These are phyloP conservation scores for Octopus bimaculoides DNA, from an alignment of 1,140 invertebrate genomes.

Conservation along the genomic window DNA sequence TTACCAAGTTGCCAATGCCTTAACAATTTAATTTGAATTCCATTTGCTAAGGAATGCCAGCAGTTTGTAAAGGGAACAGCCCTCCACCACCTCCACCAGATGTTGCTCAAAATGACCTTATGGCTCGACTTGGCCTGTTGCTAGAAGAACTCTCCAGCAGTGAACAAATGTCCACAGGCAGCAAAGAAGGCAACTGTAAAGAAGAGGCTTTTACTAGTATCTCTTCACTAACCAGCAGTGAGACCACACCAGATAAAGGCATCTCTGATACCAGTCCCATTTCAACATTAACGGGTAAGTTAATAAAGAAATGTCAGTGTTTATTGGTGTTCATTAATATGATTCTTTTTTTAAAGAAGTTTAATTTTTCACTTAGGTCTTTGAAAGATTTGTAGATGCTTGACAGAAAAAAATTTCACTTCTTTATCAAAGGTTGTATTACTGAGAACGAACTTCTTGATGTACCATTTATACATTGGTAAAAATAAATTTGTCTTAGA, in stretches of 20 bases:
- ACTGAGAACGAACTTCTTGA: no score
- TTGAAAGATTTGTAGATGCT: no score
- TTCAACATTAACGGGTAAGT: constrained; percentile 78
- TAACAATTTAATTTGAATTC: no score
- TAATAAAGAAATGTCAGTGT: constrained; percentile 28
- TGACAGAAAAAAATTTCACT: no score
- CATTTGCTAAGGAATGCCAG: not conserved
- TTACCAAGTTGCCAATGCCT: no score
- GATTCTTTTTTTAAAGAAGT: no score
- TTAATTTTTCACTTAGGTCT: no score
- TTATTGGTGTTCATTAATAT: no score
- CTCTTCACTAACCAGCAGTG: constrained; percentile 73
- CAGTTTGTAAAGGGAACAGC: constrained; percentile 19
- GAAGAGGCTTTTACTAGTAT: constrained; percentile 65
- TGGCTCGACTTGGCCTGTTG: constrained; percentile 79
- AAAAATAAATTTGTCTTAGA: no score
- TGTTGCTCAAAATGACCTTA: constrained; percentile 70
- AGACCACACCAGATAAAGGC: constrained; percentile 63
- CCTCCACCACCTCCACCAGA: constrained; percentile 54
- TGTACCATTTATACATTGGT: no score
- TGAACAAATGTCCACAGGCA: not conserved
- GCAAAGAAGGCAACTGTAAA: constrained; percentile 46
- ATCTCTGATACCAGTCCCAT: constrained; percentile 82
- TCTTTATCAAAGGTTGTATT: no score
- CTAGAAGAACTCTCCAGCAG: constrained; percentile 64